These are phyloP conservation scores for Gymnocypris eckloni DNA, from an alignment of 2,797 vertebrate genomes.

Conservation along the genomic window DNA sequence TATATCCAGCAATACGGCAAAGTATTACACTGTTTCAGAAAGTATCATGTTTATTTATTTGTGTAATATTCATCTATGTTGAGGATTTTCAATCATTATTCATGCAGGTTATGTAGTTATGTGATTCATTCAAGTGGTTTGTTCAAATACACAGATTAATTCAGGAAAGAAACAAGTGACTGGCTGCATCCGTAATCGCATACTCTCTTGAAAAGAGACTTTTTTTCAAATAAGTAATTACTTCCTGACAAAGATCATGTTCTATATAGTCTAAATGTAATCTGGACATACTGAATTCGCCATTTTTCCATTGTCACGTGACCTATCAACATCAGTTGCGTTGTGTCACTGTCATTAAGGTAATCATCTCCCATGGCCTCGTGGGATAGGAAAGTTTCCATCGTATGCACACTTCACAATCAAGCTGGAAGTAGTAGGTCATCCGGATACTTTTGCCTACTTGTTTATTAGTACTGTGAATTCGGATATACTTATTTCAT, in stretches of 20 bases:
- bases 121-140: neutral
- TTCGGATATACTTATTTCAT: neutral
- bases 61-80: neutral
- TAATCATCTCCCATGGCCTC: neutral
- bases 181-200: neutral
- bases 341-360: too few species aligned
- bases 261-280: neutral
- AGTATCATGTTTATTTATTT: neutral
- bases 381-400: neutral
- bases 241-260: neutral
- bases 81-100: neutral
- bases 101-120: neutral
- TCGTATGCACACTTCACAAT: neutral
- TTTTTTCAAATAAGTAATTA: neutral
- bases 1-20: neutral
- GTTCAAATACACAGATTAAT: neutral
- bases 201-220: neutral
- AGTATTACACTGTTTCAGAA: neutral
- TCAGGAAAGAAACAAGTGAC: neutral
- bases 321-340: neutral
- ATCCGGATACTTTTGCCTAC: too few species aligned
- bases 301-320: neutral
- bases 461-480: neutral
- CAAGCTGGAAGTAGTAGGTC: too few species aligned
- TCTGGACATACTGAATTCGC: neutral